These are phyloP conservation scores for Drosophila santomea DNA, from an alignment of 1,140 invertebrate species.

Conservation along the genomic window DNA sequence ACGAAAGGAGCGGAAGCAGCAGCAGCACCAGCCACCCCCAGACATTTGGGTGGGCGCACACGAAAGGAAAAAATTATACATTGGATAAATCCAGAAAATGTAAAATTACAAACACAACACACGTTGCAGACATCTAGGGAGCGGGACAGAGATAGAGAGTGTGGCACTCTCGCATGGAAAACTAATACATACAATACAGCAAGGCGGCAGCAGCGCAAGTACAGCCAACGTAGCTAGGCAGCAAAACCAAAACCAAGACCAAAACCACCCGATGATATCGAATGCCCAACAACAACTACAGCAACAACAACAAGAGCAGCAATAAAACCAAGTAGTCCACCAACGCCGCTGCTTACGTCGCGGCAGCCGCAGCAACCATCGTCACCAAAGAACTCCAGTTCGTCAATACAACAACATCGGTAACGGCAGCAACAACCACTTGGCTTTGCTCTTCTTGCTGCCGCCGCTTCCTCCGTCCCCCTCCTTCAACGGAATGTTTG, in stretches of 20 bases:
- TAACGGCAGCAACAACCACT: slow-evolving; percentile 34
- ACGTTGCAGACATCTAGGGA: slow-evolving; percentile 36
- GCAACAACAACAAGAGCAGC: slow-evolving; percentile 44
- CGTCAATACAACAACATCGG: slow-evolving; percentile 76
- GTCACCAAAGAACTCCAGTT: slow-evolving; percentile 79
- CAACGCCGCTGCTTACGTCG: slow-evolving; percentile 50
- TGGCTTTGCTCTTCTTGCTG: slow-evolving; percentile 64
- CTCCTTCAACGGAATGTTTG: slow-evolving; percentile 7
- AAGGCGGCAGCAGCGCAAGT: slow-evolving; percentile 21
- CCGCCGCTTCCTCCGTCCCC: slow-evolving; percentile 10
- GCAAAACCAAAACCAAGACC: slow-evolving; percentile 29
- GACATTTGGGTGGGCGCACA: slow-evolving; percentile 73
- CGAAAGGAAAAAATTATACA: slow-evolving; percentile 73
- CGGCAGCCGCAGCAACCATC: slow-evolving; percentile 70
- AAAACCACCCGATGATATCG: slow-evolving; percentile 74
- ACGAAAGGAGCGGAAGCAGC: background rate
- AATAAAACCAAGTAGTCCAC: slow-evolving; percentile 52
- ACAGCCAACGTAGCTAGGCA: slow-evolving; percentile 43
- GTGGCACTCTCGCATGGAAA: slow-evolving; percentile 62
- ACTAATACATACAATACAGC: slow-evolving; percentile 73
- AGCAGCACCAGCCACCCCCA: slow-evolving; percentile 20
- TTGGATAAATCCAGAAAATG: slow-evolving; percentile 83
- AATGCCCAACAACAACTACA: slow-evolving; percentile 51
- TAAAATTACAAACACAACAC: slow-evolving; percentile 73
- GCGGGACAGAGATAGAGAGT: slow-evolving; percentile 21